Evolutionary conservation across 1,140 invertebrate species (phyloP), one percentile per base, ranked within the genome.

Genomic region (Colletes latitarsis): DNA sequence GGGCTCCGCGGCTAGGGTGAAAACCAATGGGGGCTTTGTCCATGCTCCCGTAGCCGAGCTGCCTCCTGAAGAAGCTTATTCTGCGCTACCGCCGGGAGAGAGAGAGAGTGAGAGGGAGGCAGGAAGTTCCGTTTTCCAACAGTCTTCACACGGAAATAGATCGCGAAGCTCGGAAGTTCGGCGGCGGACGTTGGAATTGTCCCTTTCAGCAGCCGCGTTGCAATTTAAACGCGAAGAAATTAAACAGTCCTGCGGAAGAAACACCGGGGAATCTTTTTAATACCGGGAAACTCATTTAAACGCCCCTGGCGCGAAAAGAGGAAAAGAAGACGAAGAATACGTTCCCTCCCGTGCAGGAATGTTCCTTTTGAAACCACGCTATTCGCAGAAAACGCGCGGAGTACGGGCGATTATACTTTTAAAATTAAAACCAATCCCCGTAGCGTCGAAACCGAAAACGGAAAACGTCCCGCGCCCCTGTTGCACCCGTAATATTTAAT

Each of bases 11-110:
- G 46, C 39, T 30, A 55, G 21, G 68, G 68, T 49, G 52, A 78
- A 53, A 63, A 41, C 62, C 71, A 66, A 55, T 43, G 53, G 60
- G 63, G 70, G 52, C 41, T 71, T 80, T 80, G 70, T 62, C 77
- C 62, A 74, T 46, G 62, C 55, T 67, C 19, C 70, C 19, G 10
- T 66, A 49, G 30, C 15, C 12, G 39, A 10, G 15, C 52, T 52
- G 41, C 17, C 49, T 55, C 41, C 69, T 41, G 39, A 57, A 66
- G 77, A 64, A 79, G 55, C 57, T 79, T 79, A 73, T 79, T 73
- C 60, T 39, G 15, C 70, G 19, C 49, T 12, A 10, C 19, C 4
- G 60, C 1, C 30, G 30, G 30, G 30, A 30, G 30, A 1, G 30
- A 30, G 30, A 30, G 30, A 30, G 30, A 30, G n/a, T n/a, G 30